Percentiles rank a stretch among this genome's conserved stretches.
Conservation (phyloP, 2,797 vertebrate genomes). For the Anabacerthia variegaticeps region DNA sequence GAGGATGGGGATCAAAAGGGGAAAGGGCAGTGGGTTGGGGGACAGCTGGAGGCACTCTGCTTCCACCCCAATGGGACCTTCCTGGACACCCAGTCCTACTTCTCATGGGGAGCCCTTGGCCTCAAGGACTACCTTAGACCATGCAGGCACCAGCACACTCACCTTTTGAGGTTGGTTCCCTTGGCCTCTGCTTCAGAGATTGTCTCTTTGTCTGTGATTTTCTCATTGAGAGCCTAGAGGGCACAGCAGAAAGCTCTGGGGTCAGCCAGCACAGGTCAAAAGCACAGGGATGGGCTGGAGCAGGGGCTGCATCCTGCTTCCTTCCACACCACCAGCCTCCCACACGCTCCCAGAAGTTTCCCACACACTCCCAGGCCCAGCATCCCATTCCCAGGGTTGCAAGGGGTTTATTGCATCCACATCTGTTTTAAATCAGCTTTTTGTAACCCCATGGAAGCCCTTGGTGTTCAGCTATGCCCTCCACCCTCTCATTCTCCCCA, state of each 20-base stretch:
- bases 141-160: not conserved
- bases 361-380: not conserved
- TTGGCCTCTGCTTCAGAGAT: slow-evolving; percentile 80
- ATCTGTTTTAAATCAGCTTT: not conserved
- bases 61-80: not conserved
- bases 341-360: not conserved
- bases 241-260: not conserved
- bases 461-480: not conserved
- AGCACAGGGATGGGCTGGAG: not conserved
- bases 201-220: slow-evolving; percentile 83
- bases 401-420: not conserved
- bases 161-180: slow-evolving; percentile 88
- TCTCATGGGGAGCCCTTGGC: not conserved
- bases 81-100: not conserved
- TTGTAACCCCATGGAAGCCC: not conserved
- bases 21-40: rapidly evolving
- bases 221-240: slow-evolving; percentile 81
- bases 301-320: not conserved
- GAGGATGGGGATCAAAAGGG: not conserved
- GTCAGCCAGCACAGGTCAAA: not conserved
- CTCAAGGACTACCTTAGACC: not conserved
- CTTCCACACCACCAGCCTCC: not conserved
- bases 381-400: not conserved
- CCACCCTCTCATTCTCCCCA: not conserved
- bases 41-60: not conserved